A percentile compares a stretch with the other conserved stretches of the same genome.
phyloP scores from a whole-genome alignment of 2,113 vertebrate genomes.

The Apus apus region DNA sequence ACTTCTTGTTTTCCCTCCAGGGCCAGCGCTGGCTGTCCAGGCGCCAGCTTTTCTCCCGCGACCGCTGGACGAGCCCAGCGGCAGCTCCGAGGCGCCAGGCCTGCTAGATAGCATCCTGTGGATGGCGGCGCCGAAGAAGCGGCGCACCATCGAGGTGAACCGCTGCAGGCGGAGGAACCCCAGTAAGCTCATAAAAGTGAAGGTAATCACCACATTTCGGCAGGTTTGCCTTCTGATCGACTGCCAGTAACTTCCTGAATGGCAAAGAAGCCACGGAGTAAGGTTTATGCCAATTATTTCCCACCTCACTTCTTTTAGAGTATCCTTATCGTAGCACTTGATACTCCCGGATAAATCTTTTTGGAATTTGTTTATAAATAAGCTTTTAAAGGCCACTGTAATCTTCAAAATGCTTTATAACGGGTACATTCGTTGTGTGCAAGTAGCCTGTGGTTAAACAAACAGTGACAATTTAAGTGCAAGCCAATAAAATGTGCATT shows the following conservation, averaged over 20 bases:
- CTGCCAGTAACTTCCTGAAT: background rate
- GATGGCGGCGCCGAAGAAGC: slow-evolving; percentile 95
- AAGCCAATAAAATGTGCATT: background rate
- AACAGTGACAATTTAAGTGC: background rate
- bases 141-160: slow-evolving; percentile 92
- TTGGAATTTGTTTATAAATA: background rate
- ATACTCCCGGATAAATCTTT: background rate
- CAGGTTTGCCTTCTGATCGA: rapidly evolving
- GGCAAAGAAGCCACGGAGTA: too few species aligned
- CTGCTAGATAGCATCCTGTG: slow-evolving; percentile 83
- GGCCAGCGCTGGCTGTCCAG: slow-evolving; percentile 80
- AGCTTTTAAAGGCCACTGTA: background rate
- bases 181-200: slow-evolving; percentile 82
- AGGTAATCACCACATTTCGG: slow-evolving; percentile 73
- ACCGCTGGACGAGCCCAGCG: background rate
- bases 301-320: background rate
- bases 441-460: background rate
- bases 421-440: rapidly evolving
- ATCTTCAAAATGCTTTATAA: background rate
- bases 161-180: slow-evolving; percentile 86
- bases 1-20: slow-evolving; percentile 45
- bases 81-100: background rate
- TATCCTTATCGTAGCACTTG: too few species aligned
- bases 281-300: rapidly evolving
- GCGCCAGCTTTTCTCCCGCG: slow-evolving; percentile 66